These are phyloP conservation scores for Cossypha niveicapilla DNA, from an alignment of 2,797 vertebrate species.

Conservation along the genomic window DNA sequence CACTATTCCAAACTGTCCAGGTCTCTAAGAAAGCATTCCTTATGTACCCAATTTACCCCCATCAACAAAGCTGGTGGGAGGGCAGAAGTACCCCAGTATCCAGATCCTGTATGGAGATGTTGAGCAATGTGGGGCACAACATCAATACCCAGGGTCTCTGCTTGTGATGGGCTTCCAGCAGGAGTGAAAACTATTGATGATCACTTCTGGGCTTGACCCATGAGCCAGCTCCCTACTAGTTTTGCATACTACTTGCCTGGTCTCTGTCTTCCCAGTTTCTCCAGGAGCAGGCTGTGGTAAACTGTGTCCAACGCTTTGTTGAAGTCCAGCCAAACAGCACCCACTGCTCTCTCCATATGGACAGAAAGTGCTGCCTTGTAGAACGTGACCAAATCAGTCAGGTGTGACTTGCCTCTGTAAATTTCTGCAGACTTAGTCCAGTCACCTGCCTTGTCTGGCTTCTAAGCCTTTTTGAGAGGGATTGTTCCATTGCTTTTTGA, in stretches of 20 bases:
- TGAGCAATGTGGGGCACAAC: neutral
- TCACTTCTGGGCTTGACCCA: neutral
- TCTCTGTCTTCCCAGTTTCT: neutral
- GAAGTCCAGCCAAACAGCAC: neutral
- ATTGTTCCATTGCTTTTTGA: neutral
- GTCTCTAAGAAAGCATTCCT: neutral
- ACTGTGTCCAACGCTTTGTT: neutral
- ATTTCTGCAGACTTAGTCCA: neutral
- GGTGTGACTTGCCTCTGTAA: neutral
- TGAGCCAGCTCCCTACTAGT: neutral
- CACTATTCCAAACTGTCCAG: neutral
- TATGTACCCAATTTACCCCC: neutral
- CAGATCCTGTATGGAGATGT: neutral
- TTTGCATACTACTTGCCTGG: neutral
- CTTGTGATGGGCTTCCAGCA: neutral
- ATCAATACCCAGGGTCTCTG: accelerated
- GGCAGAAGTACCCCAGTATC: neutral
- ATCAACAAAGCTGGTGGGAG: neutral
- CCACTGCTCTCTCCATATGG: neutral
- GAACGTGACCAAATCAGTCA: neutral
- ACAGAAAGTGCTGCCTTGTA: neutral
- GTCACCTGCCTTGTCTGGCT: neutral
- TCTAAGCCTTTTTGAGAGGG: neutral
- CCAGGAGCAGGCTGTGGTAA: neutral
- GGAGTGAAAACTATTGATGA: neutral